Evolutionary conservation across 1,140 invertebrate genomes (phyloP).

Genomic region (Pseudobourletiella spinata): DNA sequence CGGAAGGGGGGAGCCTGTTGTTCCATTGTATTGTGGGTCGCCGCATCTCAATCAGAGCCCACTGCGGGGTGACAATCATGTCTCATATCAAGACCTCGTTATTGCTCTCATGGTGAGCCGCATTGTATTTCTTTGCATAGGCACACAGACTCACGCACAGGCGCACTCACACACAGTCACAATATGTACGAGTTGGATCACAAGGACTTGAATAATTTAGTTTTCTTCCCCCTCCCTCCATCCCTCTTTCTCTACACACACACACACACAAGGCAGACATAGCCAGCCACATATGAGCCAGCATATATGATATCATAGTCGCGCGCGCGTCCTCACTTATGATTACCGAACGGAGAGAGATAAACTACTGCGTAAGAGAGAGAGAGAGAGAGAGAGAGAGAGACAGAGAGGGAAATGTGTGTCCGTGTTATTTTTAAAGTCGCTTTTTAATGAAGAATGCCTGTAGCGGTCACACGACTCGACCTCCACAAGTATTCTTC

Average conservation of each 20-base stretch:
- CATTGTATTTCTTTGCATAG: neutral
- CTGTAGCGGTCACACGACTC: conserved; percentile 29
- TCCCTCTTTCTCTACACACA: too few species aligned
- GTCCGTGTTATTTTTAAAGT: conserved; percentile 34
- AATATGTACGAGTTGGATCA: neutral
- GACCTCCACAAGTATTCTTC: conserved; percentile 12
- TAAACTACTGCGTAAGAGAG: too few species aligned
- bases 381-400: neutral
- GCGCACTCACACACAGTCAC: too few species aligned
- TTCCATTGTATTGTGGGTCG: conserved; percentile 11
- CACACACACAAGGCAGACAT: too few species aligned
- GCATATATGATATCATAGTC: neutral
- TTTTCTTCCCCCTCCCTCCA: neutral
- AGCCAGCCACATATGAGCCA: too few species aligned
- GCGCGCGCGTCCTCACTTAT: too few species aligned
- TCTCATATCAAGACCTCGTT: conserved; percentile 23
- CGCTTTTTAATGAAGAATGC: conserved; percentile 34
- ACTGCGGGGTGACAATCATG: conserved; percentile 25
- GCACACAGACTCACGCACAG: too few species aligned
- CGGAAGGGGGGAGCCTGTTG: conserved; percentile 2
- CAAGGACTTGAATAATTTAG: neutral
- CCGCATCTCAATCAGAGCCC: conserved; percentile 20
- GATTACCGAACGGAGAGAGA: too few species aligned
- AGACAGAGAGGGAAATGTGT: neutral
- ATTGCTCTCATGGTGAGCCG: conserved; percentile 23